Base-by-base conservation (phyloP, 1,140 invertebrate genomes). In the Agrypnia vestita region DNA sequence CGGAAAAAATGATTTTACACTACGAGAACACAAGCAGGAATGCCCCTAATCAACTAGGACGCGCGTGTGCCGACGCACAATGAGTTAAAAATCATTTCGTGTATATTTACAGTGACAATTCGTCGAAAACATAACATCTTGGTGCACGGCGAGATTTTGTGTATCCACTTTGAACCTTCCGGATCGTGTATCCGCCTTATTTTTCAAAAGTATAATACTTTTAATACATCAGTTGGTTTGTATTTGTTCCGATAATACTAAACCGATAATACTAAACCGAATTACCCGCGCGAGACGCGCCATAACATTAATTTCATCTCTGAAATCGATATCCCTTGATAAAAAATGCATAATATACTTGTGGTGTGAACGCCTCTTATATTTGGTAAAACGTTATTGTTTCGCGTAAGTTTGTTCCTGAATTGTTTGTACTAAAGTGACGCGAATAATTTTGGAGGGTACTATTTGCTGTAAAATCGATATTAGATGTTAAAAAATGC, bases 401-500 rank as follows among this genome's bases (percentile, higher is more conserved):
- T 71, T 51, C 19, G 8, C 15, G 67, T 10, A 17, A 6, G 10
- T 12, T 62, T 62, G 15, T 25, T 62, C 0, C 11, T 10, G 10
- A 62, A 62, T 62, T 17, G 6, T 61, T 61, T 10, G 9, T 56
- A 56, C 15, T n/a, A 59, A 64, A n/a, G 13, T 43, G 19, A 64
- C n/a, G 13, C 8, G 12, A 64, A 64, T 35, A 43, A 43, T n/a
- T 64, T 25, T n/a, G 19, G 61, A 7, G 21, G 10, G 19, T 51
- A 43, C 19, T 64, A 35, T 35, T 64, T 35, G 7, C 9, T 35
- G 25, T 71, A 15, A 47, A 71, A 47, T 49, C n/a, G 15, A 49
- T 71, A 21, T 71, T 71, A n/a, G 67, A 71, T 49, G 67, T 71
- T 71, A 25, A 71, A 71, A 71, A 71, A 71, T 71, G 67, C 46